Conservation (phyloP, 2,113 vertebrate genomes). For the Hippotragus niger region DNA sequence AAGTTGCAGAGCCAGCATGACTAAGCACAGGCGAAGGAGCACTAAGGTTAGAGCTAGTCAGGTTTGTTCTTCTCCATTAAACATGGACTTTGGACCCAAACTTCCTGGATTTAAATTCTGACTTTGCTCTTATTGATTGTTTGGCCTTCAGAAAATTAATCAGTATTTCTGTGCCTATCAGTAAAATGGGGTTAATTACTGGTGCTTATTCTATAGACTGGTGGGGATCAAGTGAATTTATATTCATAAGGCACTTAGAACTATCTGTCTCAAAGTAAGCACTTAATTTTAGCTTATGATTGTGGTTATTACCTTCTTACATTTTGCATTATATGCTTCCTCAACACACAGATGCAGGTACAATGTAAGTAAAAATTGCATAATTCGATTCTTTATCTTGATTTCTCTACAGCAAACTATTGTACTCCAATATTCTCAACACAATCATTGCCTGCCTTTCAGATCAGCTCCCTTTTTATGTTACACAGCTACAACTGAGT, state of each 20-base stretch:
- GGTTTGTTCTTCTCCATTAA: not conserved
- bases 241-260: not conserved
- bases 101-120: not conserved
- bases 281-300: not conserved
- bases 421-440: not conserved
- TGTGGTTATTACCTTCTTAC: not conserved
- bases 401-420: not conserved
- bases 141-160: not conserved
- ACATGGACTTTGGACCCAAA: not conserved
- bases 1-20: not conserved
- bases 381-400: not conserved
- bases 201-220: not conserved
- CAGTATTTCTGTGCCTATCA: not conserved
- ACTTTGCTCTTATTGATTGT: not conserved
- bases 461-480: not conserved
- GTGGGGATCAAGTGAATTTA: not conserved
- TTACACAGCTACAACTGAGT: not conserved
- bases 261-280: not conserved
- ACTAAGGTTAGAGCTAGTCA: not conserved
- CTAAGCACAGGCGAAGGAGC: not conserved
- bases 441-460: not conserved
- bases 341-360: not conserved
- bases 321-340: not conserved
- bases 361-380: not conserved
- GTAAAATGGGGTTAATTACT: not conserved